phyloP scores from a whole-genome alignment of 2,113 vertebrate genomes.

The Anthoscopus minutus region DNA sequence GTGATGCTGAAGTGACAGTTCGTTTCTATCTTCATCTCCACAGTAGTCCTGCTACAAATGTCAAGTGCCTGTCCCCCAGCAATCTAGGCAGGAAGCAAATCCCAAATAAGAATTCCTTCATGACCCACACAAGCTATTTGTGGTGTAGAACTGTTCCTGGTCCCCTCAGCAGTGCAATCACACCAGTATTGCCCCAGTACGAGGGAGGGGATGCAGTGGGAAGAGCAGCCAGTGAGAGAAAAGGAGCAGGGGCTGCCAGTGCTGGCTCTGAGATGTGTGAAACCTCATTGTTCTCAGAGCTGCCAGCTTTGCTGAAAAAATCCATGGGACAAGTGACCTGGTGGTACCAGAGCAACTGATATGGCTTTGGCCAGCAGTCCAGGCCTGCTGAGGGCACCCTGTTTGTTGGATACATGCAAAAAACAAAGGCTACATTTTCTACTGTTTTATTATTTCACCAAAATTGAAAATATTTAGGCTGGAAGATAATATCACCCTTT shows the following conservation, averaged over 20 bases:
- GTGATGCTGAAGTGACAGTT: not conserved
- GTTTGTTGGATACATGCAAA: not conserved
- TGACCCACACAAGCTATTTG: not conserved
- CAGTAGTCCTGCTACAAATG: not conserved
- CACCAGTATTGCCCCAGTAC: rapidly evolving
- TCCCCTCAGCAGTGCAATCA: not conserved
- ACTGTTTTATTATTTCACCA: not conserved
- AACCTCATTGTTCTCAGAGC: not conserved
- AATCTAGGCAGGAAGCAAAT: not conserved
- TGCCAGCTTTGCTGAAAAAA: not conserved
- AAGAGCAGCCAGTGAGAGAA: not conserved
- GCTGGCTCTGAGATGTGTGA: not conserved
- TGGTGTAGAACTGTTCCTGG: not conserved
- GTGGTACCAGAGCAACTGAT: not conserved
- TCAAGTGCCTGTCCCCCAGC: not conserved
- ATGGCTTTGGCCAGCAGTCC: not conserved
- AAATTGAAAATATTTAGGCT: not conserved
- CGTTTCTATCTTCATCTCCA: not conserved
- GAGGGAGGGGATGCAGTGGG: not conserved
- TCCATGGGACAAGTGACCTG: not conserved
- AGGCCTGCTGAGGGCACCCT: not conserved
- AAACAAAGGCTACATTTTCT: not conserved
- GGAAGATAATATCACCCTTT: not conserved
- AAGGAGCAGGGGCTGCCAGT: not conserved
- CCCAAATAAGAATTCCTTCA: not conserved